Base-by-base conservation (phyloP, 2,113 vertebrate genomes). In the Chamaea fasciata region DNA sequence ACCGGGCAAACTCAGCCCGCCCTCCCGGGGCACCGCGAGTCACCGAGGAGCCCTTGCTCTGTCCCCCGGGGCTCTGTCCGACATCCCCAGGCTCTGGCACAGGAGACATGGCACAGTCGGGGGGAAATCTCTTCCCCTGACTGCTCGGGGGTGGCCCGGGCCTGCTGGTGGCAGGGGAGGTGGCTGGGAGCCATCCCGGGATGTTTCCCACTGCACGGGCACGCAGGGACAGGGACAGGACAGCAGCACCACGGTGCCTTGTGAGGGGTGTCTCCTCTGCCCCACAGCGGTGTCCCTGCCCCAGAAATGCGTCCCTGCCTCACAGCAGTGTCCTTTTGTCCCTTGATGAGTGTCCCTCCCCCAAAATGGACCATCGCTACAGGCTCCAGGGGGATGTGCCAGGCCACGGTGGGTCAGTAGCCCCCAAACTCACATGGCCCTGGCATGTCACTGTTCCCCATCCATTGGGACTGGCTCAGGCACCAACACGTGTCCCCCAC, bases 401-500 rank as follows among this genome's bases (percentile, higher is more conserved):
- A 12, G 63, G 57, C 31, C 70, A 6, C 0, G 4, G 12, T 16
- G 35, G 15, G 15, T 19, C 30, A 26, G 64, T 41, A 82, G 23
- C 6, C 49, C 46, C 50, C 17, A 26, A 0, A 3, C 13, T 6
- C 75, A n/a, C 0, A 1, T 2, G 9, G 63, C 52, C 8, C 8
- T 44, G 63, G 5, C 10, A 0, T 27, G 11, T 52, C 73, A 4
- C 55, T 52, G 37, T 15, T 33, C 53, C 35, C 12, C 14, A 5
- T 13, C n/a, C 47, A 3, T 1, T 37, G 62, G 56, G 46, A 67
- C 11, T 10, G 44, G 3, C 21, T 53, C 47, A 27, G 80, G 47
- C 42, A 65, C 6, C n/a, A 31, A 19, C 7, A 1, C 0, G 0
- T 0, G 2, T 2, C 11, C 46, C 37, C 10, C 20, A 33, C 4